Evolutionary conservation across 1,140 invertebrate genomes (phyloP).

Genomic region (Drosophila busckii): DNA sequence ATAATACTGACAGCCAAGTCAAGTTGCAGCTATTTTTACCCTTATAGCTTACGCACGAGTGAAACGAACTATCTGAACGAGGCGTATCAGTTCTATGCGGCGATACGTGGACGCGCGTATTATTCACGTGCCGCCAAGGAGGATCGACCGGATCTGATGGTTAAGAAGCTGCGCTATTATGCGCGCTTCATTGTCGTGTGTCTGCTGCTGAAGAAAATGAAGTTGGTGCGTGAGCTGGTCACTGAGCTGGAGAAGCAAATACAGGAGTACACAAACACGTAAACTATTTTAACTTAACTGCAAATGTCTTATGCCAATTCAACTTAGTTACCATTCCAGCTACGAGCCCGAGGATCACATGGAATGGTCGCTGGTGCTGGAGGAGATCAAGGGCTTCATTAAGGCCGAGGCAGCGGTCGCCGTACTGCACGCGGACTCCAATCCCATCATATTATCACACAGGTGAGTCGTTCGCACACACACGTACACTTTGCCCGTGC

Average conservation of each 20-base stretch:
- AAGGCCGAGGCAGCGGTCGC: constrained; percentile 94
- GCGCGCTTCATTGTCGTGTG: constrained; percentile 98
- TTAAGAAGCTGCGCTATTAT: constrained; percentile 98
- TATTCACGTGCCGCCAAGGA: constrained; percentile 96
- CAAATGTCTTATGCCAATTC: constrained; percentile 2
- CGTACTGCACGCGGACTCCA: constrained; percentile 92
- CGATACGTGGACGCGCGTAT: constrained; percentile 95
- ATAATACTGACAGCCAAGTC: background rate
- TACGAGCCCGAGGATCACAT: constrained; percentile 98
- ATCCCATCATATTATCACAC: constrained; percentile 89
- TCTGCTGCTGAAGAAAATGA: constrained; percentile 95
- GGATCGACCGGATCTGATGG: constrained; percentile 96
- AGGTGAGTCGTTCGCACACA: constrained; percentile 81
- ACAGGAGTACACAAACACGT: constrained; percentile 94
- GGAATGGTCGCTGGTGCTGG: constrained; percentile 96
- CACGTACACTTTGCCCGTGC: constrained; percentile 70
- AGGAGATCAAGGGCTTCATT: constrained; percentile 97
- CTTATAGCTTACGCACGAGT: constrained; percentile 91
- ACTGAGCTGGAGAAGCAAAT: constrained; percentile 94
- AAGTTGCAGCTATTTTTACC: background rate
- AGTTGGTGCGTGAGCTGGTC: constrained; percentile 94
- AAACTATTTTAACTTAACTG: constrained; percentile 30
- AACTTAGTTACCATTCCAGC: constrained; percentile 35
- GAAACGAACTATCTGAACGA: constrained; percentile 98
- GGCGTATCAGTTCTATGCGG: constrained; percentile 97